Evolutionary conservation across 2,888 invertebrate species (phyloP).

Genomic region (Polyommatus icarus): DNA sequence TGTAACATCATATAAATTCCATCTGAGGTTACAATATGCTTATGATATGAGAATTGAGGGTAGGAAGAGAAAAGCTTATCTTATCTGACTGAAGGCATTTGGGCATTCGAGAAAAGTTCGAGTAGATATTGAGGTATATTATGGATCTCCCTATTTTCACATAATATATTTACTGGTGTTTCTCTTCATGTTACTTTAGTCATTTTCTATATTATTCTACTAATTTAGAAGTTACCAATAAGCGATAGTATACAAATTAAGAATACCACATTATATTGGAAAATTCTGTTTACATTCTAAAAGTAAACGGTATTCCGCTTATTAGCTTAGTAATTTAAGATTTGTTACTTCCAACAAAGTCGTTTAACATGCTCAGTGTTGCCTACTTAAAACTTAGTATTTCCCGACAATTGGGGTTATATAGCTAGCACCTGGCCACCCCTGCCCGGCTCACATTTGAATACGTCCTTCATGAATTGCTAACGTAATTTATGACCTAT

Average conservation of each 20-base stretch:
- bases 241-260: too few relatives aligned
- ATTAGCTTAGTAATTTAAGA: background rate
- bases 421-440: constrained; percentile 7
- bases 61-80: background rate
- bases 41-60: background rate
- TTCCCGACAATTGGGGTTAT: background rate
- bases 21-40: background rate
- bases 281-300: too few relatives aligned
- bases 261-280: too few relatives aligned
- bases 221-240: too few relatives aligned
- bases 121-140: background rate
- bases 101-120: background rate
- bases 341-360: background rate
- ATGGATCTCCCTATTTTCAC: background rate
- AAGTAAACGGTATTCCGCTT: too few relatives aligned
- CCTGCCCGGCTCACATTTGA: background rate
- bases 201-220: too few relatives aligned
- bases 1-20: background rate
- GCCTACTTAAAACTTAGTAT: constrained; percentile 9
- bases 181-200: background rate
- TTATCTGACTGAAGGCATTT: background rate
- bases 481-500: constrained; percentile 28
- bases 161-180: background rate
- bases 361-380: background rate
- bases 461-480: constrained; percentile 15